phyloP scores from a whole-genome alignment of 2,113 vertebrate species.

The Oenanthe oenanthe region DNA sequence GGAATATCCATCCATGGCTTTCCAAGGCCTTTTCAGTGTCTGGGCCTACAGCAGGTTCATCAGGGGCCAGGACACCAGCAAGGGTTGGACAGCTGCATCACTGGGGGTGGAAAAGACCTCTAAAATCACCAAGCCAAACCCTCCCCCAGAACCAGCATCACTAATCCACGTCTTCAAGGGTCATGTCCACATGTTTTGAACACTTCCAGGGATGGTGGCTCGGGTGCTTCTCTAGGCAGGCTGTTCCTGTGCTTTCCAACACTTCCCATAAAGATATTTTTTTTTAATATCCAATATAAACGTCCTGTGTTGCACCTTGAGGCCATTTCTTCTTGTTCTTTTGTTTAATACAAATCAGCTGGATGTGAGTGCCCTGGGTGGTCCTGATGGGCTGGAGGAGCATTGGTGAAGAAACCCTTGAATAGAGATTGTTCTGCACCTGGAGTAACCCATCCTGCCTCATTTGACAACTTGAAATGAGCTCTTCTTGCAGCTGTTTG shows the following conservation, averaged over 20 bases:
- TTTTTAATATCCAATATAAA: not conserved
- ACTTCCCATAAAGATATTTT: not conserved
- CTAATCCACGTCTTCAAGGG: not conserved
- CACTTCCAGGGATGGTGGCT: not conserved
- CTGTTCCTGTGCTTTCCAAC: not conserved
- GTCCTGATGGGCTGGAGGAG: not conserved
- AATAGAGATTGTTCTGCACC: not conserved
- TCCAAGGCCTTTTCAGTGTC: not conserved
- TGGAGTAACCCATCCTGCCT: not conserved
- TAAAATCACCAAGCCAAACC: no score
- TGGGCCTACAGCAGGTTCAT: not conserved
- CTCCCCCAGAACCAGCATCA: not conserved
- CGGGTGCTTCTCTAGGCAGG: not conserved
- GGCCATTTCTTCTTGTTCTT: not conserved
- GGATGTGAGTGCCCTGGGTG: not conserved
- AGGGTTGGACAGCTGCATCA: accelerated
- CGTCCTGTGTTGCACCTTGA: not conserved
- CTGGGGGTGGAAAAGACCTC: not conserved
- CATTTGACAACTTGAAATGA: not conserved
- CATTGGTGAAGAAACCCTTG: not conserved
- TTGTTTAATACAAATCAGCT: not conserved
- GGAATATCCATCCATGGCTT: not conserved
- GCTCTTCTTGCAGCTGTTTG: not conserved
- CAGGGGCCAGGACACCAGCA: not conserved
- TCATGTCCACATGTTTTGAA: not conserved